Base-by-base conservation (phyloP, 2,113 vertebrate species). In the Monarcha castaneiventris region DNA sequence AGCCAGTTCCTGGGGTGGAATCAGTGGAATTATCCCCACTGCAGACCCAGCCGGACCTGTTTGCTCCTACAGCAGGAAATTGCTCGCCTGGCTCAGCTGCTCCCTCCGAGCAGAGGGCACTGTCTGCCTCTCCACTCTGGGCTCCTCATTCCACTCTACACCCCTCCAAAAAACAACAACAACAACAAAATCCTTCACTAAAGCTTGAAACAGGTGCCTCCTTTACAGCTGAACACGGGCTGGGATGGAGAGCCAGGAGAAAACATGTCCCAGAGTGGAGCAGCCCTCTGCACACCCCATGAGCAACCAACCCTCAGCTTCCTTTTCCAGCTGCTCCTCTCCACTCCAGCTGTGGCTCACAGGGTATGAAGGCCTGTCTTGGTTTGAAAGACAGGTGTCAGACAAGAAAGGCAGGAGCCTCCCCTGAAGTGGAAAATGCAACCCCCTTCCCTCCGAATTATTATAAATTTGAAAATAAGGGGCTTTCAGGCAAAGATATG, bases 251-350 rank as follows among this genome's bases (percentile, higher is more conserved):
- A 76, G 35, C 6, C 52, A 74, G 17, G 5, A 13, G 13, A 46
- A 17, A 27, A 30, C 2, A 5, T 0, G 3, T 30, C 25, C 69
- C 27, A 9, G 2, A 1, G 13, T 10, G 54, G 54, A 66, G 44
- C 67, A 77, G 67, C 20, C 14, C 32, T 15, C 52, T 85, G 85
- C 18, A 4, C 43, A 8, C 9, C 30, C 59, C 56, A 46, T 3
- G 7, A 7, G 0, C 11, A 2, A 2, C 9, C 64, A 61, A 6
- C 4, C 21, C 66, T 32, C 52, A 27, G 44, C 37, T 44, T 26
- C 68, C 77, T 9, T 2, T 6, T 13, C 8, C 12, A 7, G 35
- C 55, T 82, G 32, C 55, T 62, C 73, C 77, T 2, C 20, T 6
- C 18, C 61, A 32, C 20, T 5, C 18, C 59, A 35, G 69, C 56